A percentile compares a stretch with the other conserved stretches of the same genome.
phyloP scores from a whole-genome alignment of 2,797 vertebrate species.

The Okamejei kenojei region DNA sequence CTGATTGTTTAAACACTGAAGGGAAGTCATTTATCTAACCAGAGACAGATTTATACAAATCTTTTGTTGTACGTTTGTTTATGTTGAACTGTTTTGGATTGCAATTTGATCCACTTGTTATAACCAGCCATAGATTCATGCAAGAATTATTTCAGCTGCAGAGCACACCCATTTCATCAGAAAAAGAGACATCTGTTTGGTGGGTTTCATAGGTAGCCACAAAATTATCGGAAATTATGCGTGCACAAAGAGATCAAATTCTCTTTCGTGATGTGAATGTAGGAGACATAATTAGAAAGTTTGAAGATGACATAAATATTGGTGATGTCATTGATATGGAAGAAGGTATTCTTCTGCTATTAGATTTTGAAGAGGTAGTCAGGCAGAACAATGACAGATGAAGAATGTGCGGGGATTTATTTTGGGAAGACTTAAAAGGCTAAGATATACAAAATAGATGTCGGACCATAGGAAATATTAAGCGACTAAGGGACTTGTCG shows the following conservation, averaged over 20 bases:
- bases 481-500: too few relatives aligned
- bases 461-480: too few relatives aligned
- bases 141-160: constrained; percentile 36
- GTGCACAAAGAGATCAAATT: neutral
- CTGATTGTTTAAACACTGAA: constrained; percentile 24
- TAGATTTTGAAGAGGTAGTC: too few relatives aligned
- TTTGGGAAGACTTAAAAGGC: too few relatives aligned
- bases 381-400: too few relatives aligned
- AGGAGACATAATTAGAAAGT: too few relatives aligned
- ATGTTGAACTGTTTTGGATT: constrained; percentile 26
- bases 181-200: constrained; percentile 17
- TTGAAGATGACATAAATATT: too few relatives aligned
- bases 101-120: constrained; percentile 37
- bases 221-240: constrained; percentile 17
- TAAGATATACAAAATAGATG: too few relatives aligned
- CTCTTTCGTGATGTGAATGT: neutral
- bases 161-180: neutral
- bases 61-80: constrained; percentile 38
- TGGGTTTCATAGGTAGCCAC: constrained; percentile 4
- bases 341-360: too few relatives aligned
- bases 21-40: constrained; percentile 30
- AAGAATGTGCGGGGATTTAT: too few relatives aligned
- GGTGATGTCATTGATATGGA: too few relatives aligned
- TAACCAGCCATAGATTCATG: constrained; percentile 13
- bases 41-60: constrained; percentile 33